Conservation (phyloP, 2,113 vertebrate species). For the Patagioenas fasciata region DNA sequence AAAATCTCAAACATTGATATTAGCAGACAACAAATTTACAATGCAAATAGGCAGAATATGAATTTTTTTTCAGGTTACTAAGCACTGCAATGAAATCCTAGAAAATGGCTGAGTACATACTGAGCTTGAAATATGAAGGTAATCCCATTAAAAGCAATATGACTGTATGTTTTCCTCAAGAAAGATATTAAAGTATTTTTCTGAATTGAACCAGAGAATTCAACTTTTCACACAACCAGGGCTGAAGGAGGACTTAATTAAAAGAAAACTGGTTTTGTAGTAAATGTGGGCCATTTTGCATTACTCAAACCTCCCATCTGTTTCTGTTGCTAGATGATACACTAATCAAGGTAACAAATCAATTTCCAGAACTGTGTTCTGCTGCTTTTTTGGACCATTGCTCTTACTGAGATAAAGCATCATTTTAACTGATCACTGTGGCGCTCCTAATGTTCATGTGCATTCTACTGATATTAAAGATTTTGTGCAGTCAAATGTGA, state of each 20-base stretch:
- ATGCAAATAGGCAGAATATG: neutral
- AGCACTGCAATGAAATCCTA: neutral
- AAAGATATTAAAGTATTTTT: neutral
- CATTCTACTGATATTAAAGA: neutral
- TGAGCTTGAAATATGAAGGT: neutral
- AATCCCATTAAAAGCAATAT: neutral
- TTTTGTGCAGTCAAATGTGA: neutral
- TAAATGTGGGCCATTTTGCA: neutral
- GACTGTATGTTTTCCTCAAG: neutral
- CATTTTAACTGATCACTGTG: neutral
- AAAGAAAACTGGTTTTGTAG: neutral
- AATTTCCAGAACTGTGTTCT: neutral
- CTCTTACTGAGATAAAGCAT: neutral
- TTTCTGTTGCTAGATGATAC: neutral
- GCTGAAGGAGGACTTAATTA: neutral
- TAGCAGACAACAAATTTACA: neutral
- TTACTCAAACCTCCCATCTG: neutral
- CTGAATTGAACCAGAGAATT: neutral
- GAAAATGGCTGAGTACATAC: neutral
- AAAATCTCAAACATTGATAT: neutral
- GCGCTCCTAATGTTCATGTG: neutral
- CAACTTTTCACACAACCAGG: neutral
- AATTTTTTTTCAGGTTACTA: neutral
- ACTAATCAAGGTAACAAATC: conserved; percentile 2
- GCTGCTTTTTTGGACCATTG: neutral